Conservation (phyloP, 2,888 invertebrate genomes). For the Oithona nana region DNA sequence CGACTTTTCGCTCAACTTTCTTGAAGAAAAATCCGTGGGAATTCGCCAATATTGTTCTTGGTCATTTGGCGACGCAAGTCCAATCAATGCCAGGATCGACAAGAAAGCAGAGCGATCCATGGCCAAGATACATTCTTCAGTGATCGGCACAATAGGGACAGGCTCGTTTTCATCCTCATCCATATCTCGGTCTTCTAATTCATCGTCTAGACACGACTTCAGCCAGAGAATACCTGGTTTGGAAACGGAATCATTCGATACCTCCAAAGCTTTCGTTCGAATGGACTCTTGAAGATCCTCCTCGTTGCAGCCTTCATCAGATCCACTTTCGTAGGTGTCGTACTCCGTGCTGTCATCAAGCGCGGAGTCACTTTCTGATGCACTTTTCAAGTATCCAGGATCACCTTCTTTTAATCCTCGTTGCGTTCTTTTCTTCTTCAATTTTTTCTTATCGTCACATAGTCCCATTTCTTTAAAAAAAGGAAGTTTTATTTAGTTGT, state of each 20-base stretch:
- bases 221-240: not conserved
- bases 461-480: not conserved
- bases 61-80: not conserved
- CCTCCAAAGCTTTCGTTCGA: not conserved
- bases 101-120: not conserved
- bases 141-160: not conserved
- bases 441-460: not conserved
- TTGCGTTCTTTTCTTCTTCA: not conserved
- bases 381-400: not conserved
- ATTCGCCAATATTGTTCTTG: not conserved
- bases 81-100: not conserved
- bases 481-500: too few species aligned
- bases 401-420: not conserved
- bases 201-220: not conserved
- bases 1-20: not conserved
- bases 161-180: not conserved
- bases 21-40: not conserved
- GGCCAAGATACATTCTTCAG: not conserved
- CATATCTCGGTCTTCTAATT: not conserved
- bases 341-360: not conserved
- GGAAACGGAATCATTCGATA: not conserved
- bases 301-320: not conserved
- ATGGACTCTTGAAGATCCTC: not conserved
- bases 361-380: not conserved
- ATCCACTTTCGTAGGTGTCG: not conserved